Base-by-base conservation (phyloP, 1,140 invertebrate species). In the Zaprionus nigranus region DNA sequence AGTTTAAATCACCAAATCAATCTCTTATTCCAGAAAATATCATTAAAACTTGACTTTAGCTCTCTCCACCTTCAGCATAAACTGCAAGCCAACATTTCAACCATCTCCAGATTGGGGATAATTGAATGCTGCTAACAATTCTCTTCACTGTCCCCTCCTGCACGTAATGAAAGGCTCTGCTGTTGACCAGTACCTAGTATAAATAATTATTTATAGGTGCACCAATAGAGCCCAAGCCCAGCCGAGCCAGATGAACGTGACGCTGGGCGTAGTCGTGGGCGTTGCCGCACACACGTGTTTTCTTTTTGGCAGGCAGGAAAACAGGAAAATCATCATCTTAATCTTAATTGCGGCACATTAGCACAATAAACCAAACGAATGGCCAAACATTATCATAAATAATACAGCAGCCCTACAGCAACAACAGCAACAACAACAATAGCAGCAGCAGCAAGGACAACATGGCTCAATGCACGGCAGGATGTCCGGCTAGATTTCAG, bases 301-400 rank as follows among this genome's bases (percentile, higher is more conserved):
- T 57, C 56, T 17, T 38, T 22, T 17, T 28, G 66, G 28, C 58
- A 20, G 40, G 24, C 24, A 26, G 60, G 38, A 61, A 66, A 58
- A 80, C 63, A 81, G 77, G 74, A 90, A 90, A 90, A 79, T 78
- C 86, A 85, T 90, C 82, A 86, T 86, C 86, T 90, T 90, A 90
- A 90, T 90, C 86, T 90, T 90, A 90, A 90, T 90, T 90, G 86
- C 86, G 79, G 76, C 86, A 90, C 86, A 90, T 90, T 90, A 90
- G 87, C 87, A 90, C 86, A 90, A 90, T 90, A 90, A 90, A 90
- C 86, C 86, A 90, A 90, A 90, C 82, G 86, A 90, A 90, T 90
- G 86, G 74, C 86, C 86, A 85, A 77, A 90, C 86, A 90, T 91
- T 90, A 90, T 86, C 86, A 90, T 90, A 90, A 90, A 90, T 90